Evolutionary conservation across 92 coral and sea anemone species (phyloP).

Genomic region (Bergia sp.): DNA sequence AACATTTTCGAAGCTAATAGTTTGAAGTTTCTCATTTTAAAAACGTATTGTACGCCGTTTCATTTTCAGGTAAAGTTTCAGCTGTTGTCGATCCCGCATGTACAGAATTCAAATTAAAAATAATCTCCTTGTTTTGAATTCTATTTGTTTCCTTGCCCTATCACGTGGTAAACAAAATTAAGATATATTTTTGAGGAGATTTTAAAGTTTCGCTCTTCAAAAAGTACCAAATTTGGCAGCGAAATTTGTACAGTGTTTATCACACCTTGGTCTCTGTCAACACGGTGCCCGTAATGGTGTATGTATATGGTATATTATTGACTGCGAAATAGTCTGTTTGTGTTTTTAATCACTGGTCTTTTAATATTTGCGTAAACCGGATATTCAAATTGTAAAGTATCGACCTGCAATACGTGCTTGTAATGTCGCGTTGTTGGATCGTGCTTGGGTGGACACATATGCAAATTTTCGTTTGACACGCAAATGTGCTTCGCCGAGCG

Average conservation of each 20-base stretch:
- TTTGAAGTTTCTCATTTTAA: background rate
- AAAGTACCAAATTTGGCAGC: too few species aligned
- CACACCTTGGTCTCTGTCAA: too few species aligned
- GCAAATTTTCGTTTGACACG: background rate
- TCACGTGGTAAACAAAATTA: too few species aligned
- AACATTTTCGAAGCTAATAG: background rate
- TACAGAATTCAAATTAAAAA: too few species aligned
- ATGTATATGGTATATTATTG: too few species aligned
- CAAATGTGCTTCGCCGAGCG: background rate
- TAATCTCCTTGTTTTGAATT: background rate
- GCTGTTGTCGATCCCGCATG: background rate
- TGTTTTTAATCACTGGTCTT: too few species aligned
- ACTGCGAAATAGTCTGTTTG: too few species aligned
- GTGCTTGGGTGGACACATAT: background rate
- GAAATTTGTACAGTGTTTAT: too few species aligned
- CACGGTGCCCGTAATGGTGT: too few species aligned
- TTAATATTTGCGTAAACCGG: too few species aligned
- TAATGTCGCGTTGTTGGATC: background rate
- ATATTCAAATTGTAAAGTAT: too few species aligned
- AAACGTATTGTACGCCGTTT: too few species aligned
- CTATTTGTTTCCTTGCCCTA: background rate
- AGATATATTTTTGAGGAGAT: background rate
- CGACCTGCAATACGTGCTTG: background rate
- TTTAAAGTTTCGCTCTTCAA: background rate
- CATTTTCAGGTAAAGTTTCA: background rate